Base-by-base conservation (phyloP, 2,888 invertebrate genomes). In the Netelia virgata region DNA sequence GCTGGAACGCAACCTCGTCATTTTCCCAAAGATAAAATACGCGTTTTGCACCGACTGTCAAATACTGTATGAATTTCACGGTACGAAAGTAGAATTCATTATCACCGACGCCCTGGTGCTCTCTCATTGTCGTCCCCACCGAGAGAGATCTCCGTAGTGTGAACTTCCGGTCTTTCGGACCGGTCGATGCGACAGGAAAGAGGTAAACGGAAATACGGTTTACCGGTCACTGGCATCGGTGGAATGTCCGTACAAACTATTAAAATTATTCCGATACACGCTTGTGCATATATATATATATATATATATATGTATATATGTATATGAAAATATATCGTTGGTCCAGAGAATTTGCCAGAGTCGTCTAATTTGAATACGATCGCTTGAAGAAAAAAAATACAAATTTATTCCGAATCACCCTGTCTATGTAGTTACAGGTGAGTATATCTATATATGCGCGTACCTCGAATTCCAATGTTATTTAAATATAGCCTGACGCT, bases 161-260 rank as follows among this genome's bases (percentile, higher is more conserved):
- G 69, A 75, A 70, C 69, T 61, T 81, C 82, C 64, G 82, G 64
- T 28, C 28, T 72, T 9, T 76, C 70, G 64, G 16, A 16, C n/a
- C 50, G n/a, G 41, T 11, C 36, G 14, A n/a, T 11, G 41, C 61
- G 41, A 23, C 59, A 20, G 50, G 53, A 28, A 18, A 76, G 50
- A 76, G 72, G 72, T 66, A 79, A 76, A 64, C 82, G 82, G 70
- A 82, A 82, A 64, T 16, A 76, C 76, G 75, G 75, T 76, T 55
- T 28, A 70, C 64, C 76, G 76, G 57, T 74, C 57, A 63, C 70
- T 64, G 55, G 43, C 57, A 43, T n/a, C 63, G 47, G 36, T 36
- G 8, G 36, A 36, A 36, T 36, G 36, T 36, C 5, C 36, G 36
- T 36, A 36, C 36, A 36, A 36, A 36, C 36, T 36, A 36, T 36